Conservation (phyloP, 2,888 invertebrate species). For the Acronicta psi region DNA sequence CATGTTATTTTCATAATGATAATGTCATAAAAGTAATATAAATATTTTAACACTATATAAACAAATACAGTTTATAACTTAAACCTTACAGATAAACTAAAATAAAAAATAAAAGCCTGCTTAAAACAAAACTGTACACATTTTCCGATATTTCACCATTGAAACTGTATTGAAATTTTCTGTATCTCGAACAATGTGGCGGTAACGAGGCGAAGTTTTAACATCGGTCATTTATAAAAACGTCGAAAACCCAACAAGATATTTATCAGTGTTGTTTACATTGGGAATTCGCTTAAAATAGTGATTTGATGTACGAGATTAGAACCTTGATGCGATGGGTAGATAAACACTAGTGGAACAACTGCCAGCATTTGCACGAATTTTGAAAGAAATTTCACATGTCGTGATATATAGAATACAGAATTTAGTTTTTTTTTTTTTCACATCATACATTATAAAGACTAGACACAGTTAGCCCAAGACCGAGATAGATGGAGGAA, state of each 20-base stretch:
- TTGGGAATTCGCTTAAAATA: conserved; percentile 34
- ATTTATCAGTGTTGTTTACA: conserved; percentile 33
- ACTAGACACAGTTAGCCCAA: too few relatives aligned
- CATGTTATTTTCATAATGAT: too few relatives aligned
- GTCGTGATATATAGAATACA: conserved; percentile 4
- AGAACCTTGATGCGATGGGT: conserved; percentile 24
- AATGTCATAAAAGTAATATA: too few relatives aligned
- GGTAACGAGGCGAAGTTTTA: conserved; percentile 4
- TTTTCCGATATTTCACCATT: conserved; percentile 3
- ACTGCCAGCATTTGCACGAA: conserved; percentile 30
- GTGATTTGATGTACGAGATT: conserved; percentile 39
- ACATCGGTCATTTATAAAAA: conserved; percentile 41
- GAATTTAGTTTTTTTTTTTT: too few relatives aligned
- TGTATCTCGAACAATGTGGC: conserved; percentile 10
- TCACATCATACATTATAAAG: too few relatives aligned
- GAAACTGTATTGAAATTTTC: not conserved
- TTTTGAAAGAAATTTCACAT: conserved; percentile 9
- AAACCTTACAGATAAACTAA: too few relatives aligned
- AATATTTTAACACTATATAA: too few relatives aligned
- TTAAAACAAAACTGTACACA: not conserved
- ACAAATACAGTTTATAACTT: too few relatives aligned
- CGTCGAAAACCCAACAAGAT: conserved; percentile 22
- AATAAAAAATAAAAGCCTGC: not conserved
- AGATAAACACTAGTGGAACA: conserved; percentile 34
- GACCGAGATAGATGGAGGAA: too few relatives aligned